Evolutionary conservation across 2,797 vertebrate genomes (phyloP).

Genomic region (Nyctalus aviator): DNA sequence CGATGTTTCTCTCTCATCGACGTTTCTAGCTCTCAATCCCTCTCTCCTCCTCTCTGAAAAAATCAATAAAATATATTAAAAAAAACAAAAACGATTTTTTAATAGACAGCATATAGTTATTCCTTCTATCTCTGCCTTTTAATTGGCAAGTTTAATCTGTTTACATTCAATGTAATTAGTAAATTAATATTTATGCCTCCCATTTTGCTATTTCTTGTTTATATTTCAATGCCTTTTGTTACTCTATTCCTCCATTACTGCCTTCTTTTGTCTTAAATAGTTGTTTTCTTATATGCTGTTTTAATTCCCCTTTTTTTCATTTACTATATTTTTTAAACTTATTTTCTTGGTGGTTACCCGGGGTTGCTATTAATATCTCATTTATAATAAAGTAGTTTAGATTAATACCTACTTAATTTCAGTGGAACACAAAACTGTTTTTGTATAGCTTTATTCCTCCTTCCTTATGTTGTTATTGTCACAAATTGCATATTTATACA

Average conservation of each 20-base stretch:
- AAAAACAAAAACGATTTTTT: background rate
- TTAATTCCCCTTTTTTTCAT: slow-evolving; percentile 23
- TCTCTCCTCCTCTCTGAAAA: too few species aligned
- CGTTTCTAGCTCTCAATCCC: too few species aligned
- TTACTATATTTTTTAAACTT: background rate
- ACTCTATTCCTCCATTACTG: background rate
- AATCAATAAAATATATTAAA: too few species aligned
- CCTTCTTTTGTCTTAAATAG: slow-evolving; percentile 25
- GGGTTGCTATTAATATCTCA: background rate
- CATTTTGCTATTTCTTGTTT: background rate
- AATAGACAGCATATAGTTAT: background rate
- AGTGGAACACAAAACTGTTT: background rate
- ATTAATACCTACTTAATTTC: slow-evolving; percentile 48
- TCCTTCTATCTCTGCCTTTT: slow-evolving; percentile 11
- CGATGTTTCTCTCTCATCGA: too few species aligned
- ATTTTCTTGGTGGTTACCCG: slow-evolving; percentile 2
- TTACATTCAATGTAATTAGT: slow-evolving; percentile 22
- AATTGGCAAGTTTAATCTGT: slow-evolving; percentile 37
- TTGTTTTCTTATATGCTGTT: slow-evolving; percentile 31
- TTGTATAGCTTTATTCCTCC: background rate
- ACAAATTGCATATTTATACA: slow-evolving; percentile 3
- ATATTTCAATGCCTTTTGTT: background rate
- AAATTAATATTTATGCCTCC: background rate
- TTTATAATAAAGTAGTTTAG: background rate
- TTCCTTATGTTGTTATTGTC: background rate